phyloP scores from a whole-genome alignment of 1,140 invertebrate genomes.

The Achatina immaculata region DNA sequence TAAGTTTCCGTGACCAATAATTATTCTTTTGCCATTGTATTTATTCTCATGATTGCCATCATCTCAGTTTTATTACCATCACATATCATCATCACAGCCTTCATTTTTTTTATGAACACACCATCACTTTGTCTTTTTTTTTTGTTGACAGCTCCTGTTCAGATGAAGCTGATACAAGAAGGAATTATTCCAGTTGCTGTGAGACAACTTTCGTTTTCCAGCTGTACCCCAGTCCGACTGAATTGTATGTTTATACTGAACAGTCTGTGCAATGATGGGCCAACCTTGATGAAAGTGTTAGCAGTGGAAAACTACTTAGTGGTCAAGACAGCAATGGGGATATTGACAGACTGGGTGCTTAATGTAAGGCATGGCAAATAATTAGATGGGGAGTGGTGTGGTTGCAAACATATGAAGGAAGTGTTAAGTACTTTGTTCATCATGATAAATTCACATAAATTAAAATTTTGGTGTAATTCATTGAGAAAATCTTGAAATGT shows the following conservation, averaged over 20 bases:
- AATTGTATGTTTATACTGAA: constrained; percentile 19
- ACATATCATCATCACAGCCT: neutral
- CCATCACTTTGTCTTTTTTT: neutral
- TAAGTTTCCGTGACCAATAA: neutral
- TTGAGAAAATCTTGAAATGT: neutral
- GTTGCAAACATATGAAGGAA: too few species aligned
- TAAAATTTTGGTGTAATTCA: too few species aligned
- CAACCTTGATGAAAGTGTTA: neutral
- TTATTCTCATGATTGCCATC: neutral
- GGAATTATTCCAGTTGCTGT: constrained; percentile 27
- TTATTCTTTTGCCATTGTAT: neutral
- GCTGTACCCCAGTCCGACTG: neutral
- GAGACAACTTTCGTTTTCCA: neutral
- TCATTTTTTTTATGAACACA: neutral
- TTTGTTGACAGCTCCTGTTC: neutral
- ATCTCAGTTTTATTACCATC: neutral
- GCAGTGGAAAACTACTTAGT: constrained; percentile 18
- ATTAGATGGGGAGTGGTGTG: too few species aligned
- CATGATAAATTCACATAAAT: too few species aligned
- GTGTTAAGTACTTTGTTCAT: too few species aligned
- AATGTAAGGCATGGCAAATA: neutral
- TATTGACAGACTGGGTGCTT: neutral
- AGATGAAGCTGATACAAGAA: neutral
- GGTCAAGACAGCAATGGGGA: constrained; percentile 3
- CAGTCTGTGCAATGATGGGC: neutral